These are phyloP conservation scores for Chloropsis hardwickii DNA, from an alignment of 2,113 vertebrate genomes.

Conservation along the genomic window DNA sequence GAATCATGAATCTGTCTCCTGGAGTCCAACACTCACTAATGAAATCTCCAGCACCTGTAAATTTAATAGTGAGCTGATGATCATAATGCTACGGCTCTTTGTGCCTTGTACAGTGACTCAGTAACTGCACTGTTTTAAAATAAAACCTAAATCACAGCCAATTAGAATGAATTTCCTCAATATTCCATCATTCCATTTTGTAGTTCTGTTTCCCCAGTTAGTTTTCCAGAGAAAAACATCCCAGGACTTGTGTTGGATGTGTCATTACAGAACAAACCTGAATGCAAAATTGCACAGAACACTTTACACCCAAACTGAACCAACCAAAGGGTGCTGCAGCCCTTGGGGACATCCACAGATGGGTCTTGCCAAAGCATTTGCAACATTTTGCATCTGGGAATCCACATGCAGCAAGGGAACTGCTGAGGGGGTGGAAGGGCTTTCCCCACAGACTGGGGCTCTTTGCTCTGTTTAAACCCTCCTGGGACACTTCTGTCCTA, in stretches of 20 bases:
- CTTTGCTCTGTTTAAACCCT: not conserved
- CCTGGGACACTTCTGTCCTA: conserved; percentile 12
- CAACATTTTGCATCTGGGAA: not conserved
- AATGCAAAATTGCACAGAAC: not conserved
- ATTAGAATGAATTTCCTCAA: conserved; percentile 2
- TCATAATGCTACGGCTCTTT: not conserved
- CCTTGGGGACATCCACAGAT: not conserved
- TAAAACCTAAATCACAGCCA: not conserved
- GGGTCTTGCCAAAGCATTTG: not conserved
- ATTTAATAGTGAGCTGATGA: not conserved
- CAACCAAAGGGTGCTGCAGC: not conserved
- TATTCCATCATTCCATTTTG: not conserved
- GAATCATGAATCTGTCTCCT: not conserved
- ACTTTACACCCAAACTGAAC: not conserved
- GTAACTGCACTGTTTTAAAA: not conserved
- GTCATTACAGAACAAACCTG: not conserved
- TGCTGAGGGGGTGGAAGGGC: not conserved
- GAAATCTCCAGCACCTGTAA: not conserved
- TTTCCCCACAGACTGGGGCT: not conserved
- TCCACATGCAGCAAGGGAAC: not conserved
- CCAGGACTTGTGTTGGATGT: not conserved
- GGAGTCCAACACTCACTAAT: not conserved
- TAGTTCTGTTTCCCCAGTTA: not conserved
- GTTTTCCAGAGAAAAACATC: not conserved
- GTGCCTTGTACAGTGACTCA: not conserved